These are phyloP conservation scores for Goniozus legneri DNA, from an alignment of 1,140 invertebrate species.

Conservation along the genomic window DNA sequence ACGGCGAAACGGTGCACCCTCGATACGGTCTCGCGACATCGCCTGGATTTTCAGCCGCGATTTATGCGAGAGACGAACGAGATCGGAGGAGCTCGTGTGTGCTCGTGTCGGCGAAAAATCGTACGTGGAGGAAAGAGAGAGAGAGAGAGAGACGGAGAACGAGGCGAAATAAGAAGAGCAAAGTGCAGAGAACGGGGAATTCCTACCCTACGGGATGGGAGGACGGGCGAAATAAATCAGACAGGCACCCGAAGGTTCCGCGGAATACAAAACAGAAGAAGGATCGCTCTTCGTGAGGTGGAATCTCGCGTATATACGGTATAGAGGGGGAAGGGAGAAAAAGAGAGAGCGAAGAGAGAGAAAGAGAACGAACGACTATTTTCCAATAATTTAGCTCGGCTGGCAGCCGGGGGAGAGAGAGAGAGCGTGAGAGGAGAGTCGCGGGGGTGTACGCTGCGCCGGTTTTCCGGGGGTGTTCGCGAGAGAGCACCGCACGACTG, in stretches of 20 bases:
- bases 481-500: slow-evolving; percentile 43
- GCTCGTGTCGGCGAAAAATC: no score
- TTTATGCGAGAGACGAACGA: no score
- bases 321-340: no score
- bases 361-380: slow-evolving; percentile 37
- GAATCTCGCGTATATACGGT: no score
- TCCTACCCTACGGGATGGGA: background rate
- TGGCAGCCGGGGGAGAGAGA: background rate
- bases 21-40: no score
- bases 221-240: slow-evolving; percentile 22
- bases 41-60: no score
- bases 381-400: slow-evolving; percentile 41
- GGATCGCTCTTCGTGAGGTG: slow-evolving; percentile 17
- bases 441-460: slow-evolving; percentile 11
- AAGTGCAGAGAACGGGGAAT: background rate
- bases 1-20: no score
- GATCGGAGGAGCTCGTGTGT: no score
- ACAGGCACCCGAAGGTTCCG: slow-evolving; percentile 28
- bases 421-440: background rate
- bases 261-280: slow-evolving; percentile 44
- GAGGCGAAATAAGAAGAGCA: slow-evolving; percentile 14
- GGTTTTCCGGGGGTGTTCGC: slow-evolving; percentile 25
- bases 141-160: slow-evolving; percentile 10
- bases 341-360: slow-evolving; percentile 6
- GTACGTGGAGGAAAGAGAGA: background rate